Evolutionary conservation across 2,113 vertebrate species (phyloP).

Genomic region (Alethe diademata): DNA sequence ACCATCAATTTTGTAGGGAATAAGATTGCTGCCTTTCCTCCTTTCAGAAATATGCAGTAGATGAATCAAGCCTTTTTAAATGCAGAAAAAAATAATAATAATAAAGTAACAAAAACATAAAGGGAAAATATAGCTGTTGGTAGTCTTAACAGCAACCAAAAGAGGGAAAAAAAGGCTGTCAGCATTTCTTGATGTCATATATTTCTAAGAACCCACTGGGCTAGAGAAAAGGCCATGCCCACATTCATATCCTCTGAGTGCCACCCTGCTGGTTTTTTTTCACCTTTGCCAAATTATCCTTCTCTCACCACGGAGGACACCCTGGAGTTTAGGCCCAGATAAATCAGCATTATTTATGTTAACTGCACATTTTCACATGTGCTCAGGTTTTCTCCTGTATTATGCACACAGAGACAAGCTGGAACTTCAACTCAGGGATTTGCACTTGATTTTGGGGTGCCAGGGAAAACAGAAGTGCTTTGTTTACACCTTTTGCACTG

Average conservation of each 20-base stretch:
- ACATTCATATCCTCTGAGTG: not conserved
- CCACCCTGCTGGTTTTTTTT: not conserved
- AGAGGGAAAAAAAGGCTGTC: not conserved
- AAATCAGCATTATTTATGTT: not conserved
- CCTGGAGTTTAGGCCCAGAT: not conserved
- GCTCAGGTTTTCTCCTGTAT: not conserved
- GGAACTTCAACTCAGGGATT: not conserved
- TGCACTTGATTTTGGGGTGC: not conserved
- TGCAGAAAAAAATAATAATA: not conserved
- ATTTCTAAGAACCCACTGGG: not conserved
- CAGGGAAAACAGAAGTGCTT: not conserved
- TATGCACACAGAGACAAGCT: not conserved
- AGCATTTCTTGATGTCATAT: not conserved
- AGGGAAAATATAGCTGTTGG: not conserved
- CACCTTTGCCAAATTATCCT: not conserved
- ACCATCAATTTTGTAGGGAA: not conserved
- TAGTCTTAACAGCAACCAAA: not conserved
- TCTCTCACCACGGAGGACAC: not conserved
- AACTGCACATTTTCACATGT: not conserved
- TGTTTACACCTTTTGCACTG: not conserved
- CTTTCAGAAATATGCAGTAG: not conserved
- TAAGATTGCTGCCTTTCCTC: not conserved
- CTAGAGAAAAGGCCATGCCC: not conserved
- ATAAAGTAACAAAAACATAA: not conserved
- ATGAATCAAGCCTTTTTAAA: not conserved